Base-by-base conservation (phyloP, 53 echinoderm and acorn worm species). In the Pentamera pediparva region DNA sequence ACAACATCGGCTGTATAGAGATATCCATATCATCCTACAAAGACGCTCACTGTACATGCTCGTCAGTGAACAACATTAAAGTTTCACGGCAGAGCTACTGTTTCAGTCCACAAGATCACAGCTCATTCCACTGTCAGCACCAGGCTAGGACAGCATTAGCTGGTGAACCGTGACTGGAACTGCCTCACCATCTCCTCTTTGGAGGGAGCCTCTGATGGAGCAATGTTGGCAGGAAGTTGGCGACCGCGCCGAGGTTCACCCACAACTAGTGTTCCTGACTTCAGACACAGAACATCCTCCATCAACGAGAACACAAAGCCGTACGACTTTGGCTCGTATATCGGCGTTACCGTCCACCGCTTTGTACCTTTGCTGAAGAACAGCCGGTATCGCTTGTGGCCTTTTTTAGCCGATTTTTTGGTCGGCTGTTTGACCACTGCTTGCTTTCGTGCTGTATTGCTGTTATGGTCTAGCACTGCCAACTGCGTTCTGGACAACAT, bases 401-500 rank as follows among this genome's bases (percentile, higher is more conserved):
- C 54, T 2, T 11, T 61, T 27, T 11, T 54, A 21, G 11, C n/a
- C 10, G 25, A 6, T 45, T 17, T 10, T 12, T 12, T 17, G 5
- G 17, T 8, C 7, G 21, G 18, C n/a, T 54, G 20, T 26, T 18
- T 69, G 0, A 69, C 45, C 0, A 43, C 41, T 15, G 69, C 69
- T 29, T 69, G 64, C 21, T 35, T 17, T 69, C 69, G 25, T 3
- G 30, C 48, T 30, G 13, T 26, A 24, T 69, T 69, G 5, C 17
- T 20, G 26, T 69, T 69, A 28, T 69, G 69, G 28, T 69, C 69
- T 24, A 69, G 19, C 1, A 69, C 47, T 2, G 69, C 69, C 6
- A 69, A 32, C 13, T 69, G 69, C 8, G 48, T 45, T 43, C 69
- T 19, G 19, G 69, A 24, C 28, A 40, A 32, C 69, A 69, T 69